phyloP scores from a whole-genome alignment of 2,888 invertebrate genomes.

The Drosophila borborema region DNA sequence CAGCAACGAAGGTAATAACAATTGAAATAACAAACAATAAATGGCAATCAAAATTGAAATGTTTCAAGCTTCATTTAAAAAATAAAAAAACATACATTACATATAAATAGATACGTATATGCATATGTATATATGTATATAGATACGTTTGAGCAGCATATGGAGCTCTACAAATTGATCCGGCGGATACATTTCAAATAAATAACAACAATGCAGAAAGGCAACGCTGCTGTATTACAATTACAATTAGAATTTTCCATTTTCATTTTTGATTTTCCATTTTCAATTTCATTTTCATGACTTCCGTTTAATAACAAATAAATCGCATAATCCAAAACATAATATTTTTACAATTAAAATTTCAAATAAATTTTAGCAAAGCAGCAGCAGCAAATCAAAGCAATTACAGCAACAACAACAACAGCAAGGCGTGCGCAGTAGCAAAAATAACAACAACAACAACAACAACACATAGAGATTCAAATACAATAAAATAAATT shows the following conservation, averaged over 20 bases:
- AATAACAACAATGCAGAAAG: conserved; percentile 61
- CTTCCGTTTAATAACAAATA: conserved; percentile 80
- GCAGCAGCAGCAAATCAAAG: conserved; percentile 72
- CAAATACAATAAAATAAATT: conserved; percentile 73
- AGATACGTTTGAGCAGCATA: conserved; percentile 5
- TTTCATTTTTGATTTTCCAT: conserved; percentile 31
- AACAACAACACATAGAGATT: conserved; percentile 17
- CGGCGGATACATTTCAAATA: conserved; percentile 78
- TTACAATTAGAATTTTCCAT: conserved; percentile 55
- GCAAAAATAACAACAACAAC: conserved; percentile 21
- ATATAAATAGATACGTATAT: not conserved
- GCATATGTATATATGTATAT: not conserved
- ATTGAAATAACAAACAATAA: conserved; percentile 61
- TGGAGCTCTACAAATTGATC: conserved; percentile 63
- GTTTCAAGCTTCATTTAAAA: conserved; percentile 73
- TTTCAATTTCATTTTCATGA: conserved; percentile 69
- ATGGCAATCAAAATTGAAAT: conserved; percentile 67
- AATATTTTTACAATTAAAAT: conserved; percentile 82
- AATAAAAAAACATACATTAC: conserved; percentile 32
- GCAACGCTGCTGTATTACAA: conserved; percentile 54
- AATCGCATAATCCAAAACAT: conserved; percentile 80
- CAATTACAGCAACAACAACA: conserved; percentile 56
- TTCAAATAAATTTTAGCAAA: conserved; percentile 79
- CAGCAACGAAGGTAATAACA: conserved; percentile 24
- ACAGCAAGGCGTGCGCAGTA: conserved; percentile 11